Base-by-base conservation (phyloP, 2,888 invertebrate genomes). In the Gasteruption jaculator region DNA sequence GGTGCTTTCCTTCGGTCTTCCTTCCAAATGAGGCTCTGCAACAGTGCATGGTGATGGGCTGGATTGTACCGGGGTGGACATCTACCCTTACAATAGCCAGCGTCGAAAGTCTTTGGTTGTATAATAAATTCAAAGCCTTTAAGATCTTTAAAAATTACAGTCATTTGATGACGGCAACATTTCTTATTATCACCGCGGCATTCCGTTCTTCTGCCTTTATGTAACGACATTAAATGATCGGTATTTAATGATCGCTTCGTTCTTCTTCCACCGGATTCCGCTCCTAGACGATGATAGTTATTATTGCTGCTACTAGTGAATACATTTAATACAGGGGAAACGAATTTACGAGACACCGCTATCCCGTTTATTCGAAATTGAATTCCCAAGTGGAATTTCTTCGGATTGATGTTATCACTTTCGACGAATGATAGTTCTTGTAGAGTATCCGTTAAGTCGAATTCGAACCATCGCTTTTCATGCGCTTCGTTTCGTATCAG, bases 71-170 rank as follows among this genome's bases (percentile, higher is more conserved):
- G 74, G 0, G 79, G 77, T 1, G 83, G 83, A 58, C 85, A 85
- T 32, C 80, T 74, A 3, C 85, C 85, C 46, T 78, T 79, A 62
- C 85, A 85, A 57, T 77, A 83, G 10, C 83, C 84, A 1, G 83
- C 83, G 60, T 85, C 83, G 60, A 84, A 84, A 11, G 71, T 73
- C 61, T 79, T 79, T n/a, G 85, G 85, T 49, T 82, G 80, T 32
- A 83, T 72, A 34, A 85, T 81, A 53, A 79, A 81, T 48, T 79
- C 78, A 60, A 80, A 79, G 15, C 79, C 80, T 47, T 78, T 76
- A 19, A 85, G 72, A 41, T 83, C 80, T 50, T 78, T 78, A 59
- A 85, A 83, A 29, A 75, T 74, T 1, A 85, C 83, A 33, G 75
- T 75, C 76, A 85, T 77, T 35, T 76, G 74, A 60, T 83, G 81